Conservation (phyloP, 2,797 vertebrate genomes). For the Ceyx erithaca region DNA sequence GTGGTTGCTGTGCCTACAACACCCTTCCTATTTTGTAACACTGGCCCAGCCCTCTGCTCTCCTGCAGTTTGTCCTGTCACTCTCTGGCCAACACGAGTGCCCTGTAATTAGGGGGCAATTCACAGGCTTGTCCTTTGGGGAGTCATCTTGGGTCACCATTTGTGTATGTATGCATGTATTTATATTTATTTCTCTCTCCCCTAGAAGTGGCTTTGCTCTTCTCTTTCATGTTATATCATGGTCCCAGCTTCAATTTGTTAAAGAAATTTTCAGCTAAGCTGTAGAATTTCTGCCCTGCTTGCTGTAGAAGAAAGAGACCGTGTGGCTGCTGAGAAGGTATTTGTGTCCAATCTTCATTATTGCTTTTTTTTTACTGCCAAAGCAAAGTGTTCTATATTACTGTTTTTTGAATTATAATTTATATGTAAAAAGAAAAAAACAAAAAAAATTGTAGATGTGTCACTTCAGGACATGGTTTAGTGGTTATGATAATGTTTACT, state of each 20-base stretch:
- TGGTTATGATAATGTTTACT: too few species aligned
- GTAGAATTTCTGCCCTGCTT: neutral
- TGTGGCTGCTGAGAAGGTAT: neutral
- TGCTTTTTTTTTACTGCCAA: neutral
- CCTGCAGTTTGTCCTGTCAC: too few species aligned
- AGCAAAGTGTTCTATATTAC: neutral
- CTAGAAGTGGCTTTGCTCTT: neutral
- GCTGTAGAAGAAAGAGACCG: neutral
- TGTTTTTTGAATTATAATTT: neutral
- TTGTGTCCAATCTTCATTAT: neutral
- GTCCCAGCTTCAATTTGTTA: neutral
- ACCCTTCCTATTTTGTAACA: fast-evolving
- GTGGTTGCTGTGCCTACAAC: neutral
- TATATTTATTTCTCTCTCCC: neutral
- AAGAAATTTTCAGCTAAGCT: neutral
- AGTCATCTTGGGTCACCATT: neutral
- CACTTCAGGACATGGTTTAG: too few species aligned
- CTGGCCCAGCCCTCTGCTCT: neutral
- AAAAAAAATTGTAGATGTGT: too few species aligned
- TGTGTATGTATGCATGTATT: neutral
- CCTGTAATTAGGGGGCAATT: neutral
- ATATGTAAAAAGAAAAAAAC: too few species aligned
- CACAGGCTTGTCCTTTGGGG: neutral
- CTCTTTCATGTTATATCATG: neutral
- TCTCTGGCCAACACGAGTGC: neutral